Evolutionary conservation across 2,797 vertebrate genomes (phyloP).

Genomic region (Pteropus rufus): DNA sequence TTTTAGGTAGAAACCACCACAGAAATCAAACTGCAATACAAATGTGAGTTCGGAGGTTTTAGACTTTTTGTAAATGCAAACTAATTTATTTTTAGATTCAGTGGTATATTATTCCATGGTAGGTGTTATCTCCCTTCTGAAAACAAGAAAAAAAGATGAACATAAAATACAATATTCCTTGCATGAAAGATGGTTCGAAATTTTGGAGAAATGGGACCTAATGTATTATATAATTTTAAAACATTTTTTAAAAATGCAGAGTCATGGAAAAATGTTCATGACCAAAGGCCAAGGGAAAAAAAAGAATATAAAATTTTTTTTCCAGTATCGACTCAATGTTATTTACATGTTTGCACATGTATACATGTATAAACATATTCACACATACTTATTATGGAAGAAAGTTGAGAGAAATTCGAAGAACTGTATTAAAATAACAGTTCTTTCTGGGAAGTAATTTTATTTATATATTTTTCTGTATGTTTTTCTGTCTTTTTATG

Average conservation of each 20-base stretch:
- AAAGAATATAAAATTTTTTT: slow-evolving; percentile 15
- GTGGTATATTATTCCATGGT: neutral
- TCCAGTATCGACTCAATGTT: neutral
- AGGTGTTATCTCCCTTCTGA: neutral
- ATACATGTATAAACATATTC: neutral
- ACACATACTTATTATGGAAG: neutral
- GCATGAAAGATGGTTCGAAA: neutral
- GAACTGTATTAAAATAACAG: neutral
- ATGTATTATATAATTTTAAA: neutral
- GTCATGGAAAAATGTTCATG: neutral
- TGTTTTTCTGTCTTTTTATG: neutral
- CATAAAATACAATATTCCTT: neutral
- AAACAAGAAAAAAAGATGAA: neutral
- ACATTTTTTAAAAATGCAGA: neutral
- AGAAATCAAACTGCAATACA: neutral
- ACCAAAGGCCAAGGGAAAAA: neutral
- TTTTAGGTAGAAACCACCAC: neutral
- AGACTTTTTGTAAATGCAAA: neutral
- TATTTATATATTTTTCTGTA: neutral
- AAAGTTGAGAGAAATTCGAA: neutral
- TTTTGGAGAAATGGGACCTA: neutral
- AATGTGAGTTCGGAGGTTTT: neutral
- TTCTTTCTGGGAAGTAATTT: neutral
- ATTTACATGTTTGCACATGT: neutral
- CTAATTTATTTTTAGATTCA: neutral